Base-by-base conservation (phyloP, 1,140 invertebrate genomes). In the Drosophila guanche region DNA sequence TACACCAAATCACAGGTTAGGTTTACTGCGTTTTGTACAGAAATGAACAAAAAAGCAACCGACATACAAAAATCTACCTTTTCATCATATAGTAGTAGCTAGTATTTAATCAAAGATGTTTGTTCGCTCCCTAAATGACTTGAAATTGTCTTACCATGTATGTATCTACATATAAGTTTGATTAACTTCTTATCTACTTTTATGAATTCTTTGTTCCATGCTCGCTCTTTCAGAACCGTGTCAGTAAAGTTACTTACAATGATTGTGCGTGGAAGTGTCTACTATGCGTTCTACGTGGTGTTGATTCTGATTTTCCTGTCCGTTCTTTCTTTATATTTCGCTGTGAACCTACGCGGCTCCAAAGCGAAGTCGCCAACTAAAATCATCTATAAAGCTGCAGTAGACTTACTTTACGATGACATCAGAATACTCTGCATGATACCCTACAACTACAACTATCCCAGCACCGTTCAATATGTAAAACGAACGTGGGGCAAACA, bases 401-500 rank as follows among this genome's bases (percentile, higher is more conserved):
- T 3, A 2, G 73, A 77, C 43, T 40, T 37, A 1, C 29, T 79
- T 3, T 73, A 62, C 16, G 37, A 74, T 5, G 16, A 50, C 1
- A 61, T 76, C 12, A 40, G 53, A 6, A 29, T 80, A 20, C 54
- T 72, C 5, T 76, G 78, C 57, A 47, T 81, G 67, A 46, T 81
- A 46, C 68, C 61, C 43, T 80, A 76, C 20, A 3, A 59, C 8
- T 71, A 79, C 22, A 1, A 14, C 0, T 1, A 53, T 14, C 50
- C 76, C 4, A 6, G 41, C 0, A n/a, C 55, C 1, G 54, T 76
- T 1, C 54, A 37, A n/a, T 79, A 46, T 53, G 58, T 70, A 6
- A 79, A 79, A 22, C 76, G 76, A 14, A 72, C 77, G 29, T 76
- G 77, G 66, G 61, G 60, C 7, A 60, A 51, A 7, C 66, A 71